phyloP scores from a whole-genome alignment of 2,113 vertebrate species.

The Syngnathus floridae region DNA sequence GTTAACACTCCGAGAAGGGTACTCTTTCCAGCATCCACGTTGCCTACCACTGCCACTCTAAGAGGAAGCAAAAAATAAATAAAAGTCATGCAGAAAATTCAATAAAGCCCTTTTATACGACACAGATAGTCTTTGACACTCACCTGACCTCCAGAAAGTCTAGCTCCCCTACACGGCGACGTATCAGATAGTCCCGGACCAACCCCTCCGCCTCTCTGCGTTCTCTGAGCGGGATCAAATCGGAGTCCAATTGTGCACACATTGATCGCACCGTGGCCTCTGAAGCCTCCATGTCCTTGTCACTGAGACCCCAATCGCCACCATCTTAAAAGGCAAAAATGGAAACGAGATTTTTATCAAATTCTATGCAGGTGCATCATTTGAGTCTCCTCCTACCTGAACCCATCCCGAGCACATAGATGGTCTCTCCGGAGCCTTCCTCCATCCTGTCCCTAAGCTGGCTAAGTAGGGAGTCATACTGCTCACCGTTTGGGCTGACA shows the following conservation, averaged over 20 bases:
- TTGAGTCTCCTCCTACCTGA: conserved; percentile 76
- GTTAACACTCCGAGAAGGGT: conserved; percentile 92
- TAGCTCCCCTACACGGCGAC: conserved; percentile 90
- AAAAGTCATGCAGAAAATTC: not conserved
- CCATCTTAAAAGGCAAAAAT: conserved; percentile 74
- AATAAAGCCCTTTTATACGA: not conserved
- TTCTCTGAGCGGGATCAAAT: conserved; percentile 87
- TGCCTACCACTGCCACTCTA: conserved; percentile 96
- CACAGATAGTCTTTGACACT: conserved; percentile 36
- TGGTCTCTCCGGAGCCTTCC: conserved; percentile 96
- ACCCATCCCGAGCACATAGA: conserved; percentile 96
- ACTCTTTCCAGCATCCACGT: conserved; percentile 95
- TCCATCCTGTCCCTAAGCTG: conserved; percentile 95
- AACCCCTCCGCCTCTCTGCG: conserved; percentile 84
- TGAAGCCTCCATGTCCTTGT: conserved; percentile 92
- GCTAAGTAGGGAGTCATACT: conserved; percentile 92
- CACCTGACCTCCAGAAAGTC: conserved; percentile 99
- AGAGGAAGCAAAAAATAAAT: not conserved
- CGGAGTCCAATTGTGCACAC: conserved; percentile 89
- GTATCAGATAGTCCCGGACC: conserved; percentile 90
- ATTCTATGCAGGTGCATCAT: not conserved
- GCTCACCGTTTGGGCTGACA: conserved; percentile 93
- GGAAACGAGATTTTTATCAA: not conserved
- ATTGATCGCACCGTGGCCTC: conserved; percentile 89
- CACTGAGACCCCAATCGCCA: conserved; percentile 88